These are phyloP conservation scores for Erpetoichthys calabaricus DNA, from an alignment of 2,797 vertebrate genomes.

Conservation along the genomic window DNA sequence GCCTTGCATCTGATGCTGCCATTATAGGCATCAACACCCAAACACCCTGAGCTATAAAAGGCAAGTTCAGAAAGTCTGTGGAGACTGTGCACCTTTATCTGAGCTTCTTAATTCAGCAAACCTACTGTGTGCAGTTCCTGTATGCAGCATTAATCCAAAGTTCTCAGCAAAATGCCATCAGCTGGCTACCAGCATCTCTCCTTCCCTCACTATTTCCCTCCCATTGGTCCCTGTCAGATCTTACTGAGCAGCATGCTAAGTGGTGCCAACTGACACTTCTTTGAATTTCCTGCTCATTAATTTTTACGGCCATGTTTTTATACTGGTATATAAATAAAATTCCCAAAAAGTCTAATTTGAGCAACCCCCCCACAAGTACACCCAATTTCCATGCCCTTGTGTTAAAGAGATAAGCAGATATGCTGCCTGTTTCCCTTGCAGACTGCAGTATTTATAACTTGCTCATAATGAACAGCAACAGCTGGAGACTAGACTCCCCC, in stretches of 20 bases:
- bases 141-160: no score
- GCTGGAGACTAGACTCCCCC: no score
- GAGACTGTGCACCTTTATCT: no score
- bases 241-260: constrained; percentile 12
- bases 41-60: no score
- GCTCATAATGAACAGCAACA: neutral
- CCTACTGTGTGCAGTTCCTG: no score
- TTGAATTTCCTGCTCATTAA: constrained; percentile 17
- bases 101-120: no score
- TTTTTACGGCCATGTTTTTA: constrained; percentile 21
- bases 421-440: neutral
- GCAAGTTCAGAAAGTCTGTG: no score
- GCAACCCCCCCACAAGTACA: neutral
- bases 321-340: constrained; percentile 14
- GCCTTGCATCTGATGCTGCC: no score
- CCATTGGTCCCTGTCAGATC: constrained; percentile 11
- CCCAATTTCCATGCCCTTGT: neutral
- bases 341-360: constrained; percentile 6
- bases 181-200: neutral
- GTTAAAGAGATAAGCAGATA: neutral
- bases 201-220: neutral
- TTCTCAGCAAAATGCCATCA: neutral
- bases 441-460: constrained; percentile 1
- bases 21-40: no score
- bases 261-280: constrained; percentile 17